Percentiles rank a stretch among this genome's conserved stretches.
These are phyloP conservation scores for Campaea margaritaria DNA, from an alignment of 2,888 invertebrate genomes.

Conservation along the genomic window DNA sequence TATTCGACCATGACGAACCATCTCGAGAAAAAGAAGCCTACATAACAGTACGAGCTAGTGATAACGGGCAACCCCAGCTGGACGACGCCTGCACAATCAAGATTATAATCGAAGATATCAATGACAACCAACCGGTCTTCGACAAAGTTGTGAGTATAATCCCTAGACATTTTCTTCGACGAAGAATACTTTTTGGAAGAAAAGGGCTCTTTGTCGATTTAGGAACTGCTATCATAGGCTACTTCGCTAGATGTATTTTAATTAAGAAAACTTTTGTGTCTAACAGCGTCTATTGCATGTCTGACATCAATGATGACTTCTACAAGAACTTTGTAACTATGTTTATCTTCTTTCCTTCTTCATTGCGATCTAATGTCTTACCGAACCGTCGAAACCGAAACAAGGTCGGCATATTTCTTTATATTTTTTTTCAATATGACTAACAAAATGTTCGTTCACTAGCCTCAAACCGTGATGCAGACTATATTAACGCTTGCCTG, in stretches of 20 bases:
- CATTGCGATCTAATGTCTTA: slow-evolving; percentile 15
- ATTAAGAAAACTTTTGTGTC: background rate
- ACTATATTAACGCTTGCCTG: slow-evolving; percentile 78
- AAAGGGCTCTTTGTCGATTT: slow-evolving; percentile 6
- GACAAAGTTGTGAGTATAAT: slow-evolving; percentile 89
- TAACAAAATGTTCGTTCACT: slow-evolving; percentile 60
- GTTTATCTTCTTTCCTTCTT: slow-evolving; percentile 12
- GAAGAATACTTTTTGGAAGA: background rate
- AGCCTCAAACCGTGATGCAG: slow-evolving; percentile 76
- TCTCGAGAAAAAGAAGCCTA: slow-evolving; percentile 92
- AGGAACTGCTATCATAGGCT: slow-evolving; percentile 14
- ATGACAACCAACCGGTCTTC: slow-evolving; percentile 94
- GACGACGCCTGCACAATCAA: slow-evolving; percentile 97
- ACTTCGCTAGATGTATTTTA: background rate
- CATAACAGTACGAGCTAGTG: slow-evolving; percentile 95
- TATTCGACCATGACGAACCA: slow-evolving; percentile 96
- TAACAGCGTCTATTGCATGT: slow-evolving; percentile 14
- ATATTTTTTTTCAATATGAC: slow-evolving; percentile 45
- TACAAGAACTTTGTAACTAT: slow-evolving; percentile 1
- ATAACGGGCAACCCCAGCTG: slow-evolving; percentile 95
- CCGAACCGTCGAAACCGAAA: slow-evolving; percentile 26
- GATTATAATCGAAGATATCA: slow-evolving; percentile 95
- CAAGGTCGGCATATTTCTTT: slow-evolving; percentile 38
- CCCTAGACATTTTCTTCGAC: background rate
- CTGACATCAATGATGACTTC: background rate